phyloP scores from a whole-genome alignment of 2,888 invertebrate genomes.

The Gandaritis pyraliata region DNA sequence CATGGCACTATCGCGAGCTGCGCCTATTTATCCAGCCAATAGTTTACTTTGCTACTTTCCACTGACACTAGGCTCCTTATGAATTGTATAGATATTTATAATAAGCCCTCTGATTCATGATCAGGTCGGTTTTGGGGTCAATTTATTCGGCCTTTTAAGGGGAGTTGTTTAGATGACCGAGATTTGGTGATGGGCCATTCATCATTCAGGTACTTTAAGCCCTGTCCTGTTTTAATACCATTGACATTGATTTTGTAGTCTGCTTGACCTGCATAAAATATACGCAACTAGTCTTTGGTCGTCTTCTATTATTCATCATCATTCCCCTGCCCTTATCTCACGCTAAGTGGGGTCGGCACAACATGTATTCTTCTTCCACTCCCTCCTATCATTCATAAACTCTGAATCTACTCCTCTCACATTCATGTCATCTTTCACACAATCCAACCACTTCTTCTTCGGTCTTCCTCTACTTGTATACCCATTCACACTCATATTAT shows the following conservation, averaged over 20 bases:
- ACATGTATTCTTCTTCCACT: too few relatives aligned
- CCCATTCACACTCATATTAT: too few relatives aligned
- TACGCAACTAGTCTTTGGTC: too few relatives aligned
- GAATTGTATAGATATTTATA: conserved; percentile 43
- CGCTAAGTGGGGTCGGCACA: too few relatives aligned
- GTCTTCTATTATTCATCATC: too few relatives aligned
- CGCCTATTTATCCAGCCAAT: conserved; percentile 31
- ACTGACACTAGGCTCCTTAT: conserved; percentile 55
- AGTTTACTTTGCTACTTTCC: conserved; percentile 50
- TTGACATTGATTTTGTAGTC: background rate
- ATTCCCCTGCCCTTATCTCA: too few relatives aligned
- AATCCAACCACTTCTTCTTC: too few relatives aligned
- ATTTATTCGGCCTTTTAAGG: conserved; percentile 43
- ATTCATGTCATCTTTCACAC: too few relatives aligned
- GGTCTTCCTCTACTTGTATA: too few relatives aligned
- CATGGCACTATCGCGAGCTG: conserved; percentile 18
- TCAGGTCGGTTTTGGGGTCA: conserved; percentile 40
- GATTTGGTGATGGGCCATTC: conserved; percentile 21
- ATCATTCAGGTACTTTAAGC: background rate
- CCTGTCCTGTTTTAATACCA: background rate
- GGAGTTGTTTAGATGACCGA: conserved; percentile 25
- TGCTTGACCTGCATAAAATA: too few relatives aligned
- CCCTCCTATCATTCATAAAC: too few relatives aligned
- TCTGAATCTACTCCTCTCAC: too few relatives aligned
- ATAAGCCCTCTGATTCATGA: conserved; percentile 41